phyloP scores from a whole-genome alignment of 2,888 invertebrate species.

The Lymantria monacha region DNA sequence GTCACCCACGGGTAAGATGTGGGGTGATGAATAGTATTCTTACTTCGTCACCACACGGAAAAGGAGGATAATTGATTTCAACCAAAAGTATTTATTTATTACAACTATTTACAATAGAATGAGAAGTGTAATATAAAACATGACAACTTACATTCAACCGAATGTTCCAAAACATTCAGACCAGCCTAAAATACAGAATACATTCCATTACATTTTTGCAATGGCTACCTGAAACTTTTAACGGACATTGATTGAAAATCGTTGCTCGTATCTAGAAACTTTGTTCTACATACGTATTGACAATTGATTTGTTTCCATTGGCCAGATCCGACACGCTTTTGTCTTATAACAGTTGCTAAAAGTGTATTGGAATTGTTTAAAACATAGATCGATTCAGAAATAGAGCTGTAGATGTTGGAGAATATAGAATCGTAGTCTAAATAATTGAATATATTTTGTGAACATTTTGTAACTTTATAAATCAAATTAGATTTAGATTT shows the following conservation, averaged over 20 bases:
- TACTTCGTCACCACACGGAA: no score
- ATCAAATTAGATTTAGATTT: no score
- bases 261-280: slow-evolving; percentile 38
- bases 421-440: neutral
- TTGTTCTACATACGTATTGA: slow-evolving; percentile 37
- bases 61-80: no score
- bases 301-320: slow-evolving; percentile 25
- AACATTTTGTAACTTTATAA: no score
- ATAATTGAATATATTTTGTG: neutral
- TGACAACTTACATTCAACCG: neutral
- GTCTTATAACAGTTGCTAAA: neutral
- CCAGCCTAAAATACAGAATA: slow-evolving; percentile 6
- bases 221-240: slow-evolving; percentile 35
- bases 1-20: no score
- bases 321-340: slow-evolving; percentile 3
- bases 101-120: no score
- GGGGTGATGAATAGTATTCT: no score
- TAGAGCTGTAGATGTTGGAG: neutral
- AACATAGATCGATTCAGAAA: neutral
- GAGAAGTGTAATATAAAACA: neutral
- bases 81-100: no score
- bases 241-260: slow-evolving; percentile 50
- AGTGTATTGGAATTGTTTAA: slow-evolving; percentile 3
- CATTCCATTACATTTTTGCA: slow-evolving; percentile 45
- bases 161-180: slow-evolving; percentile 4